Percentiles rank a stretch among this genome's conserved stretches.
Conservation (phyloP, 2,113 vertebrate genomes). For the Rhineura floridana region DNA sequence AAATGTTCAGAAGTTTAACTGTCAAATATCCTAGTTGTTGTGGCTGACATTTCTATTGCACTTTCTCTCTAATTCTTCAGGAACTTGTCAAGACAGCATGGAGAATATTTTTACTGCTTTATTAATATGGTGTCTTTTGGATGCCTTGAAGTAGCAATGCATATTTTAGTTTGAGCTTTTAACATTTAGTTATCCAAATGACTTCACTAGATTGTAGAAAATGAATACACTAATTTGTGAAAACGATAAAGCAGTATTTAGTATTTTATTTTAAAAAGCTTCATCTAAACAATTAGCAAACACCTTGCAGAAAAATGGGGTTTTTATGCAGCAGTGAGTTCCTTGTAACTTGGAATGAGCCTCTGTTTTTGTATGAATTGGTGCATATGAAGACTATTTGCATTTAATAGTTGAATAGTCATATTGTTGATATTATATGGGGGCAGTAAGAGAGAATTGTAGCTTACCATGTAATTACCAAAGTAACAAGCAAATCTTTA, state of each 20-base stretch:
- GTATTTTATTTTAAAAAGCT: too few species aligned
- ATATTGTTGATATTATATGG: too few species aligned
- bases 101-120: background rate
- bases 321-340: background rate
- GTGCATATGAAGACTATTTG: background rate
- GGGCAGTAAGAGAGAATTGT: too few species aligned
- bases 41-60: background rate
- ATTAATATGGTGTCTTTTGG: background rate
- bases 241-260: background rate
- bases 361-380: background rate
- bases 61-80: constrained; percentile 2
- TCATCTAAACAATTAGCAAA: background rate
- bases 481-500: background rate
- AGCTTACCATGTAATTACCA: background rate
- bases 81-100: background rate
- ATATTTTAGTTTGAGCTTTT: background rate
- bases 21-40: background rate
- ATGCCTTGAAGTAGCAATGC: background rate
- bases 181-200: constrained; percentile 18
- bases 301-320: background rate
- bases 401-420: background rate
- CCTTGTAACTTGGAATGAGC: background rate
- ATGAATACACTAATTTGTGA: too few species aligned
- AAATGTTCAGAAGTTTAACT: background rate
- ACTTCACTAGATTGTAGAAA: background rate